phyloP scores from a whole-genome alignment of 2,113 vertebrate species.

The Sceloporus tristichus region DNA sequence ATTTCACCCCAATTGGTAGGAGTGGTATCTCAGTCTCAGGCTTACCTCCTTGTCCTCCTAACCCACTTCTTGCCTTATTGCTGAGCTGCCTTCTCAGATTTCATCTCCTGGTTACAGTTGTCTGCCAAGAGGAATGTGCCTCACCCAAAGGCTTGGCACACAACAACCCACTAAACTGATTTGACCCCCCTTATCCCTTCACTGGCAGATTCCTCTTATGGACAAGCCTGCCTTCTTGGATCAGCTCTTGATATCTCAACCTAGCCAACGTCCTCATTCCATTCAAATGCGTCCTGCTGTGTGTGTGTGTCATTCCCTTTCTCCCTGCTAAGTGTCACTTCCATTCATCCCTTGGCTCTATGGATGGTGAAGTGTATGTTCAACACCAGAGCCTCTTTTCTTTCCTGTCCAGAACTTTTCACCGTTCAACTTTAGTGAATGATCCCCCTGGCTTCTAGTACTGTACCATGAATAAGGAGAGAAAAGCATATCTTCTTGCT shows the following conservation, averaged over 20 bases:
- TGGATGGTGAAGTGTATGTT: neutral
- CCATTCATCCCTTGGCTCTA: too few species aligned
- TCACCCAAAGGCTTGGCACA: neutral
- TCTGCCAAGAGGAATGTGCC: neutral
- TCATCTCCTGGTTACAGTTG: neutral
- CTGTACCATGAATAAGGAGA: too few species aligned
- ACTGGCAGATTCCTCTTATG: too few species aligned
- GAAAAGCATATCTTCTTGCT: too few species aligned
- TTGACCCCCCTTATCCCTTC: neutral
- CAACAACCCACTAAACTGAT: neutral
- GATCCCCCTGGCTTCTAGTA: too few species aligned
- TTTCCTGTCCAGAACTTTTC: too few species aligned
- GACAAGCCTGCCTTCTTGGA: neutral
- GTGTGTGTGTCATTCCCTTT: too few species aligned
- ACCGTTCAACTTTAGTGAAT: too few species aligned
- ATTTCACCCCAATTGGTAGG: neutral
- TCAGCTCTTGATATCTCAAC: neutral
- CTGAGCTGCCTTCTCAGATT: neutral
- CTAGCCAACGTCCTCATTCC: too few species aligned
- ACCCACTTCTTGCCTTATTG: neutral
- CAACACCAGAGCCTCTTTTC: neutral
- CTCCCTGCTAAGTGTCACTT: neutral
- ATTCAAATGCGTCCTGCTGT: too few species aligned
- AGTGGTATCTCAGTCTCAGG: too few species aligned
- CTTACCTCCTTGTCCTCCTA: neutral